Conservation (phyloP, 2,888 invertebrate species). For the Ferrisia virgata region DNA sequence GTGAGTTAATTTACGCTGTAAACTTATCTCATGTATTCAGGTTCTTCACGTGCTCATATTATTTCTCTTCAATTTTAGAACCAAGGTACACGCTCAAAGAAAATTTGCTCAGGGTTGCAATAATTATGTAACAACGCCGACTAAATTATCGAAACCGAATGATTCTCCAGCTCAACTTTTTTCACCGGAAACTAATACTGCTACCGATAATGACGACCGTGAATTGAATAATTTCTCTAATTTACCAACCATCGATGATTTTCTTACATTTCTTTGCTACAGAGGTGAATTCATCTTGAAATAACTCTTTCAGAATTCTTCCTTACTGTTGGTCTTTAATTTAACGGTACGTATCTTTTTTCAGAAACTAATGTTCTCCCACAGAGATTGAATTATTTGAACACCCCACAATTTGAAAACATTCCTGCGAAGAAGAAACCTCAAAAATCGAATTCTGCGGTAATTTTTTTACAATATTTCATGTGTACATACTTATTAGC, state of each 20-base stretch:
- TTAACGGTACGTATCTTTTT: not conserved
- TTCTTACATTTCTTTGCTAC: slow-evolving; percentile 78
- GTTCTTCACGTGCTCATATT: not conserved
- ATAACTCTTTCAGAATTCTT: too few relatives aligned
- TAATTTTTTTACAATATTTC: not conserved
- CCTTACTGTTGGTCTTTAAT: not conserved
- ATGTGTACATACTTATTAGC: not conserved
- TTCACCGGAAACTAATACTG: slow-evolving; percentile 14
- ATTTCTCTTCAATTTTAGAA: slow-evolving; percentile 56
- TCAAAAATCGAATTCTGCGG: not conserved
- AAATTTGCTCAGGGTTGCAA: slow-evolving; percentile 75
- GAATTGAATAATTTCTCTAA: slow-evolving; percentile 49
- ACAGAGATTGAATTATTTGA: slow-evolving; percentile 48
- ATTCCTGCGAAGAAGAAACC: slow-evolving; percentile 24
- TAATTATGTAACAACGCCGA: slow-evolving; percentile 2
- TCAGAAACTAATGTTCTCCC: slow-evolving; percentile 48
- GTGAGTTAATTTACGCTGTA: not conserved
- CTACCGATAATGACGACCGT: slow-evolving; percentile 15
- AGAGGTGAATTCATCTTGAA: slow-evolving; percentile 59
- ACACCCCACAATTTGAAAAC: slow-evolving; percentile 47
- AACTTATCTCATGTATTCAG: not conserved
- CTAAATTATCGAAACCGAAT: not conserved
- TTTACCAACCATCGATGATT: slow-evolving; percentile 78
- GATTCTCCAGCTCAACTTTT: not conserved
- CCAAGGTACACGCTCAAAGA: slow-evolving; percentile 79